Evolutionary conservation across 2,113 vertebrate genomes (phyloP).

Genomic region (Brachyhypopomus gauderio): DNA sequence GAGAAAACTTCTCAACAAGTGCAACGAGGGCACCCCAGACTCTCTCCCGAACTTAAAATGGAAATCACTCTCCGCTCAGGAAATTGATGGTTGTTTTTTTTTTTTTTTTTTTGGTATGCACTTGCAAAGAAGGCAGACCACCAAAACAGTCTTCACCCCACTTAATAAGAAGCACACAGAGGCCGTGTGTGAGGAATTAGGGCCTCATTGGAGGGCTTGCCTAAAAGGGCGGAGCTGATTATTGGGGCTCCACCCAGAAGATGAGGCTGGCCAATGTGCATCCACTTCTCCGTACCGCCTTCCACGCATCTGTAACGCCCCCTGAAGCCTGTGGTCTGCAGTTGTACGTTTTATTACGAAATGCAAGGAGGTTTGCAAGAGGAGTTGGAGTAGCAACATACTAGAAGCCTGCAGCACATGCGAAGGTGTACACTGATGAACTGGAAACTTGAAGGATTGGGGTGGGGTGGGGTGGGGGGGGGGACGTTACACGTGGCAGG

Average conservation of each 20-base stretch:
- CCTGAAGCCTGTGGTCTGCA: background rate
- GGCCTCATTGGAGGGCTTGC: slow-evolving; percentile 49
- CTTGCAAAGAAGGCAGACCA: slow-evolving; percentile 65
- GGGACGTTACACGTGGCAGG: background rate
- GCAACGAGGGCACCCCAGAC: slow-evolving; percentile 32
- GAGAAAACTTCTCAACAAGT: slow-evolving; percentile 41
- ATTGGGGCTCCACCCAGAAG: slow-evolving; percentile 27
- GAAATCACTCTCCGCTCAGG: slow-evolving; percentile 63
- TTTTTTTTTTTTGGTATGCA: slow-evolving; percentile 56
- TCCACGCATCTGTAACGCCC: slow-evolving; percentile 18
- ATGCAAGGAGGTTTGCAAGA: slow-evolving; percentile 18
- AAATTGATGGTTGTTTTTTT: slow-evolving; percentile 62
- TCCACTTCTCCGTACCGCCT: background rate
- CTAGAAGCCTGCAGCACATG: background rate
- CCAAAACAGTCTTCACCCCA: slow-evolving; percentile 54
- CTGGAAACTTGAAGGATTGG: background rate
- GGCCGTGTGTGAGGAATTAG: slow-evolving; percentile 59
- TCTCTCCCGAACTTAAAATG: slow-evolving; percentile 58
- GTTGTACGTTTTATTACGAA: slow-evolving; percentile 31
- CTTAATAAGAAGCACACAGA: slow-evolving; percentile 64
- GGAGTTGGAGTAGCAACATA: background rate
- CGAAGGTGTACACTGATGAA: background rate
- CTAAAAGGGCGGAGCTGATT: slow-evolving; percentile 32
- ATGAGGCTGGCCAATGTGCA: slow-evolving; percentile 3
- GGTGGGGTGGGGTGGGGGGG: too few species aligned